phyloP scores from a whole-genome alignment of 2,888 invertebrate genomes.

The Chrysodeixis includens region DNA sequence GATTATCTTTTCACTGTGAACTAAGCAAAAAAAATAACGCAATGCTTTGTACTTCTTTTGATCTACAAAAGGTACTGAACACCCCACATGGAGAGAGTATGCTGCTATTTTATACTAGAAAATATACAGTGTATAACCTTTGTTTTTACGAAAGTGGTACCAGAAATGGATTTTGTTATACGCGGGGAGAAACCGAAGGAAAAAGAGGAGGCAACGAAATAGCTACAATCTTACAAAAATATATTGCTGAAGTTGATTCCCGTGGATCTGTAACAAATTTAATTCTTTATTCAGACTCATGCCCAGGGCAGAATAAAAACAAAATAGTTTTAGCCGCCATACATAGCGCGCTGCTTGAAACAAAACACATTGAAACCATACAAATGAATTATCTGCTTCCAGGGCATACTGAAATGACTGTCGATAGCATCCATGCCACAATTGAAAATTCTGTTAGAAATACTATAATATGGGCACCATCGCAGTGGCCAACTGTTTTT shows the following conservation, averaged over 20 bases:
- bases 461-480: slow-evolving; percentile 48
- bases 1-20: slow-evolving; percentile 38
- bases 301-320: slow-evolving; percentile 49
- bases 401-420: slow-evolving; percentile 55
- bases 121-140: slow-evolving; percentile 18
- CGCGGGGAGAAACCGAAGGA: no score
- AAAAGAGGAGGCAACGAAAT: no score
- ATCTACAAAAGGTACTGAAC: not conserved
- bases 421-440: slow-evolving; percentile 48
- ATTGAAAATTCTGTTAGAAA: slow-evolving; percentile 48
- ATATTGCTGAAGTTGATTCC: no score
- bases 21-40: slow-evolving; percentile 30
- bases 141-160: slow-evolving; percentile 26
- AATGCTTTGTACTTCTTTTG: slow-evolving; percentile 21
- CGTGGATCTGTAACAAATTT: no score
- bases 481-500: slow-evolving; percentile 46
- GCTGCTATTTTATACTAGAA: slow-evolving; percentile 19
- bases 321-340: slow-evolving; percentile 51
- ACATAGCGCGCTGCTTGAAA: slow-evolving; percentile 31
- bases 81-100: slow-evolving; percentile 15
- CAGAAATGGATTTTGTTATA: slow-evolving; percentile 3
- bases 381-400: slow-evolving; percentile 57
- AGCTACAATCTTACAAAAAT: no score
- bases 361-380: slow-evolving; percentile 40
- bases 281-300: no score